Evolutionary conservation across 2,797 vertebrate genomes (phyloP), one percentile per base, ranked within the genome.

Genomic region (Geotrypetes seraphini): DNA sequence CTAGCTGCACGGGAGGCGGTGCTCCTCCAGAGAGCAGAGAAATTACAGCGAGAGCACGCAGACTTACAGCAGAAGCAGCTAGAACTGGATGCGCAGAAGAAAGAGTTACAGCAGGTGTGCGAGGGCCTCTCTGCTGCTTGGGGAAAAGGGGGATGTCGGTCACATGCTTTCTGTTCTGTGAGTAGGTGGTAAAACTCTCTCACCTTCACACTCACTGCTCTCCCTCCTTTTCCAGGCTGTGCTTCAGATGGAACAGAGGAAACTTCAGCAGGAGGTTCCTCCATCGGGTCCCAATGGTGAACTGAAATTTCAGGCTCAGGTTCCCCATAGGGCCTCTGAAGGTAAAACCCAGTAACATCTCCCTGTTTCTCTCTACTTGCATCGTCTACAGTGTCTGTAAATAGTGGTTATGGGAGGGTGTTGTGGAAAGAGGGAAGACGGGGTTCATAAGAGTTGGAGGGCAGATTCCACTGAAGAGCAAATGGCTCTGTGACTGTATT

Each of bases 181-280:
- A n/a, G n/a, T n/a, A n/a, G n/a, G n/a, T n/a, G n/a, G n/a, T n/a
- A n/a, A n/a, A n/a, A n/a, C n/a, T n/a, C n/a, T n/a, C n/a, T n/a
- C n/a, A n/a, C 8, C 12, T 13, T n/a, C 3, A 2, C 19, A 22
- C 14, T 5, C 16, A 12, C 21, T 5, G 16, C 14, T 5, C 12
- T 41, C 16, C 3, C 7, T 8, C 4, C 2, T 7, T 23, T 10
- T 6, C 2, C 33, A 94, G 91, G 91, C 88, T 0, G 75, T 92
- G 2, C 49, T 89, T 42, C 88, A 92, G 11, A 91, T 92, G 87
- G 88, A 90, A 7, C 87, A 92, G 57, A 82, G 84, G 57, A 90
- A 86, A 26, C 75, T 77, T 5, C 79, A 83, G 39, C 73, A 71
- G 63, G 12, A 75, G 69, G 2, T 69, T 75, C 70, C 17, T 71